These are phyloP conservation scores for Paratilapia polleni DNA, from an alignment of 2,113 vertebrate genomes.

Conservation along the genomic window DNA sequence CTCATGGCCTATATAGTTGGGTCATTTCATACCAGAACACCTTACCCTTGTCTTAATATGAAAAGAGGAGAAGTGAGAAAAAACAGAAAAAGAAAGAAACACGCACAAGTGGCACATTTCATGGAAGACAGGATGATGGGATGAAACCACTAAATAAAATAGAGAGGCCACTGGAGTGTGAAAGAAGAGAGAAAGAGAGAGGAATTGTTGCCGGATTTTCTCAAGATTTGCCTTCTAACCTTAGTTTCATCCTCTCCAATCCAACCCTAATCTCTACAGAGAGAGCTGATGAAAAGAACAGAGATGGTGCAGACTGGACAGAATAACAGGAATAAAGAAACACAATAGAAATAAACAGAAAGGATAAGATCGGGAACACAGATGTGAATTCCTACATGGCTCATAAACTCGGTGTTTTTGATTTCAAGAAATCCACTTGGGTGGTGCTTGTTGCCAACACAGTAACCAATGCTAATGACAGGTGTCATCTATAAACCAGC, in stretches of 20 bases:
- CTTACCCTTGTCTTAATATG: conserved; percentile 50
- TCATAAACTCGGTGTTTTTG: neutral
- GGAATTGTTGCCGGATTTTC: neutral
- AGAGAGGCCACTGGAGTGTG: neutral
- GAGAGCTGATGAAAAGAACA: neutral
- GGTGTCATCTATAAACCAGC: neutral
- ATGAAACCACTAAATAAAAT: neutral
- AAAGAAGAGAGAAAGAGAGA: conserved; percentile 3
- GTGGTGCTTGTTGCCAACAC: neutral
- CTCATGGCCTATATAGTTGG: conserved; percentile 68
- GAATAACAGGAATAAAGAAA: neutral
- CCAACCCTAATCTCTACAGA: conserved; percentile 3
- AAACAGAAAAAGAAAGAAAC: neutral
- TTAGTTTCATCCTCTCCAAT: conserved; percentile 8
- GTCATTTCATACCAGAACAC: conserved; percentile 55
- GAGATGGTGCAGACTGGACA: conserved; percentile 7
- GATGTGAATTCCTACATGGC: neutral
- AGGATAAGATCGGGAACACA: neutral
- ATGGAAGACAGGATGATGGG: neutral
- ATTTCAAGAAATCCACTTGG: neutral
- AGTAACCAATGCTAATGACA: conserved; percentile 11
- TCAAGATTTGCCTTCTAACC: conserved; percentile 6
- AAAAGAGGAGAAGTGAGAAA: neutral
- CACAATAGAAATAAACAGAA: neutral
- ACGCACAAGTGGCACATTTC: neutral